Evolutionary conservation across 1,140 invertebrate species (phyloP).

Genomic region (Chelonus insularis): DNA sequence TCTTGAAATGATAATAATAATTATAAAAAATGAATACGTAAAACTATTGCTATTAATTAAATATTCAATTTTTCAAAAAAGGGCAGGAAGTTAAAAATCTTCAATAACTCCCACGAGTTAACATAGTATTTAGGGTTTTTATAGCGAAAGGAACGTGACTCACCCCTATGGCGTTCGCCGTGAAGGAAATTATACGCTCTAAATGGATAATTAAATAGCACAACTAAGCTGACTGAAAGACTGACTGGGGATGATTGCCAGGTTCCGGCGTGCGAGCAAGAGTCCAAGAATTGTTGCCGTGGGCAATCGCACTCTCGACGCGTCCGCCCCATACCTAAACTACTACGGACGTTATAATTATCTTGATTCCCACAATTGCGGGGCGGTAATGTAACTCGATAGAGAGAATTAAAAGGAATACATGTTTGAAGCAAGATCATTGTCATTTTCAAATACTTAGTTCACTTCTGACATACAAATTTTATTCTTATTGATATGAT

Average conservation of each 20-base stretch:
- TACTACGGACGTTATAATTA: slow-evolving; percentile 59
- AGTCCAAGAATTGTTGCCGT: slow-evolving; percentile 56
- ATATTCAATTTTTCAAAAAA: too few relatives aligned
- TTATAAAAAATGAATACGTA: too few relatives aligned
- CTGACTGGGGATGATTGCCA: slow-evolving; percentile 60
- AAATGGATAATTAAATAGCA: slow-evolving; percentile 63
- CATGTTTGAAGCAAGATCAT: slow-evolving; percentile 4
- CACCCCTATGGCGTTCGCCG: slow-evolving; percentile 27
- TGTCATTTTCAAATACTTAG: slow-evolving; percentile 1
- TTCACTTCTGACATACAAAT: not conserved
- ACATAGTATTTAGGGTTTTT: not conserved
- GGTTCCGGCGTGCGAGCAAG: slow-evolving; percentile 58
- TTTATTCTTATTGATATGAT: too few relatives aligned
- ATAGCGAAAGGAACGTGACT: slow-evolving; percentile 12
- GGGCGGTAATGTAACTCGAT: slow-evolving; percentile 19
- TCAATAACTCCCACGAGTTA: slow-evolving; percentile 33
- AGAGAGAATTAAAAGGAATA: slow-evolving; percentile 25
- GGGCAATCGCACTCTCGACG: slow-evolving; percentile 41
- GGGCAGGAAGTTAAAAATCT: not conserved
- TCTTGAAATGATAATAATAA: too few relatives aligned
- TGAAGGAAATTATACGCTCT: slow-evolving; percentile 60
- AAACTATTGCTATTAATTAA: too few relatives aligned
- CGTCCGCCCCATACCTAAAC: slow-evolving; percentile 51
- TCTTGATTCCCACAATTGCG: slow-evolving; percentile 52
- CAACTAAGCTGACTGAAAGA: slow-evolving; percentile 61